Evolutionary conservation across 2,113 vertebrate species (phyloP), one percentile per base, ranked within the genome.

Genomic region (Parus major): DNA sequence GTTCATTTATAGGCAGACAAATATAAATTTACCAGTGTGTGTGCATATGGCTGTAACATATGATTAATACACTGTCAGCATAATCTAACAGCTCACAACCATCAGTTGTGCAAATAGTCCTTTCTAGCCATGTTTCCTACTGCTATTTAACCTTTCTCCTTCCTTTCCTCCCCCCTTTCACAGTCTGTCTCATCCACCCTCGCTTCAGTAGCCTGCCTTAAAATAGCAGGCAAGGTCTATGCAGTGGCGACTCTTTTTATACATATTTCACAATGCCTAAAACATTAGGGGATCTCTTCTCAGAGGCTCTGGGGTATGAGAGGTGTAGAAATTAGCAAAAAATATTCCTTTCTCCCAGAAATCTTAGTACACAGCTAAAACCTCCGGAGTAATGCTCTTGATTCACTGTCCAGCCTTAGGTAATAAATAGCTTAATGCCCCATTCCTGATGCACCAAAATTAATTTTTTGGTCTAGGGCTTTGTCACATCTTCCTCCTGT

Each of bases 21-120:
- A 92, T 97, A 96, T 87, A 96, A 95, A 95, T 93, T 91, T 96
- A 97, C 94, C 95, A 95, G 50, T 91, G 42, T 92, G 95, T 84
- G 94, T 97, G 95, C 95, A 97, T 97, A 96, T 97, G 96, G 96
- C 95, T 96, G 86, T 95, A 97, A 96, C 94, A 97, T 96, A 96
- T 97, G 96, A 97, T 97, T 95, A 96, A 95, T 97, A 92, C 91
- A 93, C 94, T 95, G 94, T 96, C 96, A 96, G 95, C 93, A 95
- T 68, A 96, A 96, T 97, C 95, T 91, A 95, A 87, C 84, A 2
- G 93, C 96, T 96, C 94, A 89, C 91, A 97, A 95, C 88, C 94
- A 95, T 95, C 96, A 68, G 91, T 93, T 97, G 94, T 95, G 86
- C 91, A 95, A 96, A 94, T 78, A 93, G 88, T 82, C 92, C 95